Evolutionary conservation across 2,888 invertebrate species (phyloP).

Genomic region (Phaonia tiefii): DNA sequence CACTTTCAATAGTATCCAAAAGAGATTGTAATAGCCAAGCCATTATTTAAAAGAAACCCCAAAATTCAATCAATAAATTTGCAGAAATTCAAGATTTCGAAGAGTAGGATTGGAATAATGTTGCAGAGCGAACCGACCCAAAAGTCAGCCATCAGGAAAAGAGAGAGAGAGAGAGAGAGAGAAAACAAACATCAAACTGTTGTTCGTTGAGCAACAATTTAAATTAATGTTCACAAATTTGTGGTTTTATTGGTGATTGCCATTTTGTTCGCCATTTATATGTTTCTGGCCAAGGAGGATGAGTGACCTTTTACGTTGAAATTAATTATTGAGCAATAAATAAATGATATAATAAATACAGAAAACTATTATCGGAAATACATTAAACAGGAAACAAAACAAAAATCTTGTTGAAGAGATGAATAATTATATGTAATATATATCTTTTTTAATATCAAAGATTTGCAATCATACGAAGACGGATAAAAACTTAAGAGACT

Average conservation of each 20-base stretch:
- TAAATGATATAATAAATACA: slow-evolving; percentile 32
- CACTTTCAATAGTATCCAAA: slow-evolving; percentile 30
- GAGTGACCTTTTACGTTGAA: slow-evolving; percentile 31
- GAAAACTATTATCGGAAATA: slow-evolving; percentile 20
- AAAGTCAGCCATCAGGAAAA: too few relatives aligned
- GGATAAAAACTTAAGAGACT: too few relatives aligned
- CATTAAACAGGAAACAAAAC: neutral
- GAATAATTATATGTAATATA: too few relatives aligned
- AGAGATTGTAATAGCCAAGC: neutral
- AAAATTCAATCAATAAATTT: neutral
- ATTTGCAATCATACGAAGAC: too few relatives aligned
- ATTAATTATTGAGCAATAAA: slow-evolving; percentile 23
- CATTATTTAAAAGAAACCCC: neutral
- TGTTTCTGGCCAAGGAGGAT: neutral
- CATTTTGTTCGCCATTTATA: slow-evolving; percentile 21
- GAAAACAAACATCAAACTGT: too few relatives aligned
- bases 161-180: too few relatives aligned
- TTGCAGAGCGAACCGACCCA: neutral
- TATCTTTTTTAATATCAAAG: too few relatives aligned
- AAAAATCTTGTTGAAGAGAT: too few relatives aligned
- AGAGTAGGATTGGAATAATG: neutral
- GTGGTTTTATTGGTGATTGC: slow-evolving; percentile 30
- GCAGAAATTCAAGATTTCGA: neutral
- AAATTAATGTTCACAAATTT: slow-evolving; percentile 58
- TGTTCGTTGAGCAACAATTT: slow-evolving; percentile 18